These are phyloP conservation scores for Protodeltote pygarga DNA, from an alignment of 2,888 invertebrate genomes.

Conservation along the genomic window DNA sequence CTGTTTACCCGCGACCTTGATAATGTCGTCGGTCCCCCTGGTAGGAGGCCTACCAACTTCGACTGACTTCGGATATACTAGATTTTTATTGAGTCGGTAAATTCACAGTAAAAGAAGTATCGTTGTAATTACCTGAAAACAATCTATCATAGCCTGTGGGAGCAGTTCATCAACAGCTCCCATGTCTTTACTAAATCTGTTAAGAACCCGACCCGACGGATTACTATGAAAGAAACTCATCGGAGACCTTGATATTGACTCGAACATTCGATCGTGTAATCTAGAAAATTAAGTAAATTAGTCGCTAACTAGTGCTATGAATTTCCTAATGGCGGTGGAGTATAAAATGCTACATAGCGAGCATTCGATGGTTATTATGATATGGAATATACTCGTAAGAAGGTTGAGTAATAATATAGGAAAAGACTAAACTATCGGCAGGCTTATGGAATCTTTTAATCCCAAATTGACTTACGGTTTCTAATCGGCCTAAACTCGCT, in stretches of 20 bases:
- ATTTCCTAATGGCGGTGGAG: background rate
- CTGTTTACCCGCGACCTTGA: no score
- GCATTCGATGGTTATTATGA: background rate
- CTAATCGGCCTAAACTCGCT: no score
- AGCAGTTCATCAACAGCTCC: slow-evolving; percentile 93
- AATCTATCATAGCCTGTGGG: slow-evolving; percentile 91
- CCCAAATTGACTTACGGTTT: no score
- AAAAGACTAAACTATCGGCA: no score
- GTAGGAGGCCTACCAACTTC: no score
- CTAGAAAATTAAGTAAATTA: slow-evolving; percentile 48
- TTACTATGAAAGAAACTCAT: slow-evolving; percentile 93
- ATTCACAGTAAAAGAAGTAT: background rate
- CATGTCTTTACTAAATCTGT: slow-evolving; percentile 94
- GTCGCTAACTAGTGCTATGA: background rate
- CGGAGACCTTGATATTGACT: slow-evolving; percentile 80
- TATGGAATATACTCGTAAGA: no score
- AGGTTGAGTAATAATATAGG: no score
- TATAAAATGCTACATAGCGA: background rate
- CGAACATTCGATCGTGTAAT: slow-evolving; percentile 91
- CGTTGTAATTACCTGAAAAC: slow-evolving; percentile 86
- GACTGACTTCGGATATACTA: no score
- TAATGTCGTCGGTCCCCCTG: no score
- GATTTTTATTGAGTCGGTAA: no score
- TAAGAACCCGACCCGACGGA: slow-evolving; percentile 92
- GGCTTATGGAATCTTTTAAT: no score